Evolutionary conservation across 2,113 vertebrate genomes (phyloP), one percentile per base, ranked within the genome.

Genomic region (Pantherophis guttatus): DNA sequence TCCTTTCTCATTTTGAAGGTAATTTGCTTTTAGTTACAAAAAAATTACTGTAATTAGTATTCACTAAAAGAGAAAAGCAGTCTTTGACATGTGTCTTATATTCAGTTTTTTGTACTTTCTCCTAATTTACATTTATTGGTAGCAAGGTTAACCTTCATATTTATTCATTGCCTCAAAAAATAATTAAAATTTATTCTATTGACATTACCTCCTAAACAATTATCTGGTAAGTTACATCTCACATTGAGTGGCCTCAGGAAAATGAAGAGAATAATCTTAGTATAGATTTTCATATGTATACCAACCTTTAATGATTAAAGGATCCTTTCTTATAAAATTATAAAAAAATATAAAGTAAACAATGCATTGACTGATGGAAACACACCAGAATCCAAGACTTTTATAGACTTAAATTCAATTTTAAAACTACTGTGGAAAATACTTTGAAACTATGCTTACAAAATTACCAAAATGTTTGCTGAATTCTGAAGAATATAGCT

Each of bases 21-120:
- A 97, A 97, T 97, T 96, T 96, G 91, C 81, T 85, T 90, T 95
- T 95, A 86, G 91, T 95, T 93, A 91, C 62, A 89, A 92, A 85
- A 92, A 92, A 70, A 94, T 96, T 33, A 87, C 91, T 90, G 23
- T 81, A 90, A 90, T 55, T 55, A 53, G 86, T 50, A 54, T 57
- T 92, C 70, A 39, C 75, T 95, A 97, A 95, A 90, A 29, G 21
- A 29, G 26, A 94, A 91, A 0, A 0, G 11, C 53, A 0, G 6
- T 65, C n/a, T 29, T 57, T 86, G 44, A 23, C 3, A 1, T 62
- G 85, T 53, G 94, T 93, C 13, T 86, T 57, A 23, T 0, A 0
- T 58, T 33, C 85, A 93, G 24, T 86, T 86, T 94, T 0, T 88
- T 44, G 57, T 87, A 12, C 88, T 58, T n/a, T 87, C 59, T 54